Evolutionary conservation across 2,888 invertebrate genomes (phyloP), one percentile per base, ranked within the genome.

Genomic region (Subacronicta megacephala): DNA sequence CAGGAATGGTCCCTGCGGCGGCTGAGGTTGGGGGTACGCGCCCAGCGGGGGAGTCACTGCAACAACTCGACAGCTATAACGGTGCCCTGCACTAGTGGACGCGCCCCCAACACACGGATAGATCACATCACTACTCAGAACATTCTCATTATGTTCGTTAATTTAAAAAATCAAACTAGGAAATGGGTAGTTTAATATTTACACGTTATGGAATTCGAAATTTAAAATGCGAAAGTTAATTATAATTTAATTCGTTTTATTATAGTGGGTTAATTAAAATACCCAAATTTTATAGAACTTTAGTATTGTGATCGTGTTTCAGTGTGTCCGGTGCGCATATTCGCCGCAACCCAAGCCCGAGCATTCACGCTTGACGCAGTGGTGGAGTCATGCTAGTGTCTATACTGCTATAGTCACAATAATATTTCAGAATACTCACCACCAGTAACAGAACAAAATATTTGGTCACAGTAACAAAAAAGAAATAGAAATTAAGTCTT

Each of bases 1-100:
- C 68, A 96, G 94, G 91, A 95, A 96, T 9, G 95, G 95, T 2
- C 93, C 94, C 80, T 95, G 95, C 49, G 95, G 95, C 73, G 95
- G 94, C 81, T 95, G 95, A 37, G 95, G 95, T 67, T 95, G 95
- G 50, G 95, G 95, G 85, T 95, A 95, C 59, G 95, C 95, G 78
- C 94, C 94, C 52, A 94, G 90, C 59, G 94, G 94, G 56, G 93
- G 94, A 2, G 94, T 94, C 77, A 95, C 94, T 94, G 94, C 72
- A 94, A 94, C 93, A 90, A 93, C 86, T 82, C 29, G 38, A 23
- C 26, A 63, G 60, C 66, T 89, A 61, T 87, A 70, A 50, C 33
- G 40, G 43, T 47, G 67, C 16, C 37, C 65, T 15, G 13, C 38
- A 26, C 52, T 49, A 37, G 33, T 10, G 13, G 38, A 60, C 71